phyloP scores from a whole-genome alignment of 2,113 vertebrate genomes.

The Dendrocopos noguchii region DNA sequence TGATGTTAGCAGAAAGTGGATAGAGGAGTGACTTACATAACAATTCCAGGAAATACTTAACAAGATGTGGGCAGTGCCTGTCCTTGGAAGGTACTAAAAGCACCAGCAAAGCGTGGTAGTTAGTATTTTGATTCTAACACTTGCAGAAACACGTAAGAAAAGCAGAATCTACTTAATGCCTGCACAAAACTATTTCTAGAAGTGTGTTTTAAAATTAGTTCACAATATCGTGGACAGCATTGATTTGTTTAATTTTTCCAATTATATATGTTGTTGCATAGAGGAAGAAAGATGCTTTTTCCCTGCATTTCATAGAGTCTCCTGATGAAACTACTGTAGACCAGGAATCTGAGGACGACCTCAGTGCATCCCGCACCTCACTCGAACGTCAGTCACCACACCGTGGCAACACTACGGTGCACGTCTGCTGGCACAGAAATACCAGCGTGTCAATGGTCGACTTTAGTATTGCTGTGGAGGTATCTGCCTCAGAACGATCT shows the following conservation, averaged over 20 bases:
- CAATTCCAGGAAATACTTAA: slow-evolving; percentile 27
- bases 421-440: slow-evolving; percentile 99
- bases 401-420: slow-evolving; percentile 98
- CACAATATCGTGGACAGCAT: neutral
- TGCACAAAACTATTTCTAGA: neutral
- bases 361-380: slow-evolving; percentile 85
- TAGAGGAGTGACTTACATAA: slow-evolving; percentile 23
- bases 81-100: slow-evolving; percentile 23
- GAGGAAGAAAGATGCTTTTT: slow-evolving; percentile 43
- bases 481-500: slow-evolving; percentile 77
- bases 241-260: slow-evolving; percentile 58
- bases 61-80: neutral
- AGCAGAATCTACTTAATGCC: neutral
- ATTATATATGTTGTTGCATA: slow-evolving; percentile 64
- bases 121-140: neutral
- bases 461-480: slow-evolving; percentile 97
- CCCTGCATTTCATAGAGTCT: slow-evolving; percentile 82
- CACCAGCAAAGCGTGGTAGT: neutral
- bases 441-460: slow-evolving; percentile 99
- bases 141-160: neutral
- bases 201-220: neutral
- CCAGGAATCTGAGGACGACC: slow-evolving; percentile 95
- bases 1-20: slow-evolving; percentile 31
- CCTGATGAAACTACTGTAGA: slow-evolving; percentile 87
- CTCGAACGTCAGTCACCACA: slow-evolving; percentile 90